Conservation (phyloP, 2,888 invertebrate species). For the Xestia c-nigrum region DNA sequence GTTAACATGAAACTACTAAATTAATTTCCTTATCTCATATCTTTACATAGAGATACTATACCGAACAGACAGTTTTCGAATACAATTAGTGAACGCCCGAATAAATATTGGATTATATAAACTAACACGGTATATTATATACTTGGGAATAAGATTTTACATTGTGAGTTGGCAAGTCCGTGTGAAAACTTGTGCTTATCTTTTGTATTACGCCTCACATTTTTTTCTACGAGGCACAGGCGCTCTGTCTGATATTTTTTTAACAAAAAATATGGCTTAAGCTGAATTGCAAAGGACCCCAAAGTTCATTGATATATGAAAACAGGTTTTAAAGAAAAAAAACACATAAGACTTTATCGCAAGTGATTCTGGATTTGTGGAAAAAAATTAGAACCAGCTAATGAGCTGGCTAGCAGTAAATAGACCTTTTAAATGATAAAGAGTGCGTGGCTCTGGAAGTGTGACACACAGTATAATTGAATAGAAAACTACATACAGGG, state of each 20-base stretch:
- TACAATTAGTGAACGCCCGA: conserved; percentile 65
- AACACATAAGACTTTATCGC: conserved; percentile 16
- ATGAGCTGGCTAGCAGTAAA: conserved; percentile 28
- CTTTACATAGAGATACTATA: conserved; percentile 64
- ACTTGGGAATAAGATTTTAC: conserved; percentile 23
- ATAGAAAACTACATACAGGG: background rate
- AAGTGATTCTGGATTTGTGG: conserved; percentile 30
- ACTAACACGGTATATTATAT: conserved; percentile 26
- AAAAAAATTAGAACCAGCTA: conserved; percentile 29
- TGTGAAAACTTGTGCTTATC: conserved; percentile 54
- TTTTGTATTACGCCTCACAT: conserved; percentile 31
- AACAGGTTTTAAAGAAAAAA: conserved; percentile 20
- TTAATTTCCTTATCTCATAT: conserved; percentile 71
- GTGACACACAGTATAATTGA: background rate
- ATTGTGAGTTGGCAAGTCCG: conserved; percentile 33
- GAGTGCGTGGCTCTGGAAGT: background rate
- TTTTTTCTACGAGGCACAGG: conserved; percentile 22
- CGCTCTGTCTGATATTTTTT: conserved; percentile 1
- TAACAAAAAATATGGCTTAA: background rate
- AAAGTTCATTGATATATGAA: conserved; percentile 13
- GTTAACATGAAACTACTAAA: conserved; percentile 71
- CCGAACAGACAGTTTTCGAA: conserved; percentile 67
- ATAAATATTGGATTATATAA: conserved; percentile 65
- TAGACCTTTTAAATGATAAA: background rate
- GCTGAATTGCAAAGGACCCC: conserved; percentile 1